phyloP scores from a whole-genome alignment of 1,140 invertebrate genomes.

The Tetramorium simillimum region DNA sequence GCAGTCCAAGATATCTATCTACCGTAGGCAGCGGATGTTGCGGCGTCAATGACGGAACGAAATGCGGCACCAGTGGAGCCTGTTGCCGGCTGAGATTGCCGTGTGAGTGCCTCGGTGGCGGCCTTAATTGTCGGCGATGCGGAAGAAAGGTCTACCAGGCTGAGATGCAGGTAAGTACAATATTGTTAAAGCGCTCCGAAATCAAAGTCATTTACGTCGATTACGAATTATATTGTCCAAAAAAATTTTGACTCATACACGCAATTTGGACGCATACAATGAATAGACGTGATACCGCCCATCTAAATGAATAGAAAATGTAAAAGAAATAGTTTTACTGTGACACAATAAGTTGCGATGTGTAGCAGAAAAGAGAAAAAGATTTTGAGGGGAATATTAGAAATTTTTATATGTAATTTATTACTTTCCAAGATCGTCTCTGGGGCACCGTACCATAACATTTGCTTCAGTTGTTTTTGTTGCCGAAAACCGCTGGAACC shows the following conservation, averaged over 20 bases:
- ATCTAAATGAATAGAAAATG: not conserved
- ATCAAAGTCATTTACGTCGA: not conserved
- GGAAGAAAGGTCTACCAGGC: conserved; percentile 81
- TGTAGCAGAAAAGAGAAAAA: not conserved
- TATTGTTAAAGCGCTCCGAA: not conserved
- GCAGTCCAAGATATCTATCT: conserved; percentile 57
- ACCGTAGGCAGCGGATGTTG: conserved; percentile 38
- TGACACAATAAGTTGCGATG: not conserved
- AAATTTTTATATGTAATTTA: conserved; percentile 23
- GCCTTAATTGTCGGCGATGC: conserved; percentile 79
- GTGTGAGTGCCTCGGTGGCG: conserved; percentile 79
- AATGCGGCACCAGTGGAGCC: conserved; percentile 15
- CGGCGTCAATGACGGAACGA: conserved; percentile 29
- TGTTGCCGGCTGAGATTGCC: conserved; percentile 67
- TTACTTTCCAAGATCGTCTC: conserved; percentile 77
- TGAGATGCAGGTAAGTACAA: conserved; percentile 79
- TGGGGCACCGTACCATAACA: conserved; percentile 83
- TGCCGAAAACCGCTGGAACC: conserved; percentile 85
- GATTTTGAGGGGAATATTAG: not conserved
- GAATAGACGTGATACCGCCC: not conserved
- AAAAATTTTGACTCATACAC: not conserved
- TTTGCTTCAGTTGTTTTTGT: conserved; percentile 86
- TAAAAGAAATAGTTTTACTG: not conserved
- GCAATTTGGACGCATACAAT: not conserved
- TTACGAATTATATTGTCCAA: not conserved